Conservation (phyloP, 2,797 vertebrate genomes). For the Hypotaenidia okinawae region DNA sequence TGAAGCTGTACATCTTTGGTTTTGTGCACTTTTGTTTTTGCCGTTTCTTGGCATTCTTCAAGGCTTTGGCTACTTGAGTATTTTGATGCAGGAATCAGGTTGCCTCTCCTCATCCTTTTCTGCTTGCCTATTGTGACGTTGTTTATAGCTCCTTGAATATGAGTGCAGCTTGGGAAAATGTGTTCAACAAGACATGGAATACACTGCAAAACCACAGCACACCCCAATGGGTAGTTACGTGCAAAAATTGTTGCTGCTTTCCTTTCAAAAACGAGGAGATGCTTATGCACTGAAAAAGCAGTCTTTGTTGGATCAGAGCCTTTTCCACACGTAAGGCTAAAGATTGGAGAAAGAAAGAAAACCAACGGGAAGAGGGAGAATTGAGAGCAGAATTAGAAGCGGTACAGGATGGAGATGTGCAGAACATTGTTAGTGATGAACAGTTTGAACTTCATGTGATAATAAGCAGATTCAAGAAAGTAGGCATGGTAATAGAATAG, state of each 20-base stretch:
- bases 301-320: background rate
- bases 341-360: background rate
- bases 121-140: background rate
- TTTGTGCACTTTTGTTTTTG: background rate
- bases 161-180: background rate
- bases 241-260: background rate
- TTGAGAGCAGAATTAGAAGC: background rate
- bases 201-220: background rate
- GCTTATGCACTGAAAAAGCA: background rate
- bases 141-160: background rate
- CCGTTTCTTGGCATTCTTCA: background rate
- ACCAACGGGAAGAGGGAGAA: background rate
- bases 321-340: background rate
- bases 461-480: background rate
- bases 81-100: background rate
- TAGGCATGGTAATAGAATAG: background rate
- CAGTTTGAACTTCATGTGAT: background rate
- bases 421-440: background rate
- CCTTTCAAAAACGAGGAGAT: background rate
- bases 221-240: background rate
- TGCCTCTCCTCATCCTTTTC: background rate
- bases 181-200: background rate
- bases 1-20: background rate
- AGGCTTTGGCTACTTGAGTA: background rate
- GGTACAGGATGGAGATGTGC: background rate